These are phyloP conservation scores for Tichodroma muraria DNA, from an alignment of 2,113 vertebrate genomes.

Conservation along the genomic window DNA sequence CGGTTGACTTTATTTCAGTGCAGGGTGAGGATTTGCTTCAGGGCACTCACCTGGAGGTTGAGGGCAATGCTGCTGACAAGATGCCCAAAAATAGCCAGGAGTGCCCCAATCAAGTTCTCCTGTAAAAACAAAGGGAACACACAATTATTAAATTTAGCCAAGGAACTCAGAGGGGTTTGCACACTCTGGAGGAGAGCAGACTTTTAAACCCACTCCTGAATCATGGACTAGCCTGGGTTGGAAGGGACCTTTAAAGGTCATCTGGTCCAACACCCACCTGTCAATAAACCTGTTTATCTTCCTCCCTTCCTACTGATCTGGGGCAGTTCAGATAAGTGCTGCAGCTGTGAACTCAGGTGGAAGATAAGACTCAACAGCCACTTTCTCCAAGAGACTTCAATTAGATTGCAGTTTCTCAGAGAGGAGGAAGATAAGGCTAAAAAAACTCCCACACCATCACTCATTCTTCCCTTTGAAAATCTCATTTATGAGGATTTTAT, in stretches of 20 bases:
- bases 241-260: neutral
- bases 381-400: neutral
- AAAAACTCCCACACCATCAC: neutral
- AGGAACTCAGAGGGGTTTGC: neutral
- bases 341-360: neutral
- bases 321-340: neutral
- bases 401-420: neutral
- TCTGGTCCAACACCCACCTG: neutral
- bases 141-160: neutral
- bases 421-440: neutral
- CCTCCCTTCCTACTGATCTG: neutral
- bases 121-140: slow-evolving; percentile 47
- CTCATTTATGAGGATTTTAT: neutral
- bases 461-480: neutral
- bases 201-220: neutral
- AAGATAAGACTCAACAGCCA: neutral
- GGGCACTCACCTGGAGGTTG: slow-evolving; percentile 83
- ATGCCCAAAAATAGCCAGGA: slow-evolving; percentile 93
- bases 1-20: rapidly evolving
- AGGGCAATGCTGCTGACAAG: slow-evolving; percentile 90
- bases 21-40: neutral
- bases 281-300: neutral
- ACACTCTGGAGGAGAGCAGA: neutral
- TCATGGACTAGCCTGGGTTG: neutral
- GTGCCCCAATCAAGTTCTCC: slow-evolving; percentile 94